These are phyloP conservation scores for Dorcus parallelipipedus DNA, from an alignment of 2,888 invertebrate genomes.

Conservation along the genomic window DNA sequence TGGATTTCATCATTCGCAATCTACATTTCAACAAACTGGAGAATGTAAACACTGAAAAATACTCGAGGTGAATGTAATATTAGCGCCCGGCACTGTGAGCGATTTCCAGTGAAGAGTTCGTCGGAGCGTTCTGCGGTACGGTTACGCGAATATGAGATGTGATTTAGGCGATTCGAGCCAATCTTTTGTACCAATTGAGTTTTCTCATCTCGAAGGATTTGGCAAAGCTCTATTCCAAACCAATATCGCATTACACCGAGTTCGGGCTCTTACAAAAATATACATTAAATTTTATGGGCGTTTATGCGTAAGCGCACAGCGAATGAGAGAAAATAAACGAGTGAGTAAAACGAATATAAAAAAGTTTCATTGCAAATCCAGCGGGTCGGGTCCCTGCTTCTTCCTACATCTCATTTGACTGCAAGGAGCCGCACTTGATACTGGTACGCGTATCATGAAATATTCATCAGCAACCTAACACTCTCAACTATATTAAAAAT, in stretches of 20 bases:
- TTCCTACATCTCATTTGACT: constrained; percentile 45
- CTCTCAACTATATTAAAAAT: constrained; percentile 51
- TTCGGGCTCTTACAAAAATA: constrained; percentile 43
- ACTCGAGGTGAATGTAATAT: constrained; percentile 47
- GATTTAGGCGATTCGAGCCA: constrained; percentile 42
- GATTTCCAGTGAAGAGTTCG: not conserved
- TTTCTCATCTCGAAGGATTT: constrained; percentile 43
- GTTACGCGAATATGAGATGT: constrained; percentile 39
- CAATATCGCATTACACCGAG: constrained; percentile 47
- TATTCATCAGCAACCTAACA: constrained; percentile 50
- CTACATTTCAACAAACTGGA: constrained; percentile 43
- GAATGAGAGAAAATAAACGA: constrained; percentile 43
- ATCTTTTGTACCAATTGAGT: constrained; percentile 45
- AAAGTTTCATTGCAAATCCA: constrained; percentile 45
- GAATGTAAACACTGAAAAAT: constrained; percentile 50
- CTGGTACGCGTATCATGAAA: constrained; percentile 50
- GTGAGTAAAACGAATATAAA: constrained; percentile 44
- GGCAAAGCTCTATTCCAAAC: constrained; percentile 23
- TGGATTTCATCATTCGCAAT: constrained; percentile 46
- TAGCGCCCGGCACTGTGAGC: constrained; percentile 24
- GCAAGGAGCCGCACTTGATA: constrained; percentile 42
- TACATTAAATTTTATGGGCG: constrained; percentile 48
- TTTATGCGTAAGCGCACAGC: constrained; percentile 32
- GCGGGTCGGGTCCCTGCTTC: constrained; percentile 37
- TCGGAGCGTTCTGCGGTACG: constrained; percentile 32